These are phyloP conservation scores for Limulus polyphemus DNA, from an alignment of 2,888 invertebrate genomes.

Conservation along the genomic window DNA sequence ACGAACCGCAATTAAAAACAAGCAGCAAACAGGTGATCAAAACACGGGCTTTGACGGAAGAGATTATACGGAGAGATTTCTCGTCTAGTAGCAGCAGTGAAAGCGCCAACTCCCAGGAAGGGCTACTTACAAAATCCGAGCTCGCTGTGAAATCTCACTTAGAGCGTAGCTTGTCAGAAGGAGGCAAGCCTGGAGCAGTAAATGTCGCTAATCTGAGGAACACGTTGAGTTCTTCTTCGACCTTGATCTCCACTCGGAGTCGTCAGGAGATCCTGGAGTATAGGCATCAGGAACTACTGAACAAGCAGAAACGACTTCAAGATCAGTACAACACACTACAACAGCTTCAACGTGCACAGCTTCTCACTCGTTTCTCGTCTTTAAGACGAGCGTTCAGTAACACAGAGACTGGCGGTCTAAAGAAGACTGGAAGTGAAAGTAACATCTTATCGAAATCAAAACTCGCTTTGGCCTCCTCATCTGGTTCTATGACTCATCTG, in stretches of 20 bases:
- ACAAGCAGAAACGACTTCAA: slow-evolving; percentile 74
- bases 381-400: slow-evolving; percentile 9
- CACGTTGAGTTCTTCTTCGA: too few species aligned
- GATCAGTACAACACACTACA: slow-evolving; percentile 83
- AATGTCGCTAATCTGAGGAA: slow-evolving; percentile 10
- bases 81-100: slow-evolving; percentile 21
- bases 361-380: slow-evolving; percentile 9
- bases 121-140: slow-evolving; percentile 26
- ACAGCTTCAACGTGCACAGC: slow-evolving; percentile 55
- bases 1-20: too few species aligned
- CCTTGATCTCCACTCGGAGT: slow-evolving; percentile 9
- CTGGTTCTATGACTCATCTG: slow-evolving; percentile 50
- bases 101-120: slow-evolving; percentile 21
- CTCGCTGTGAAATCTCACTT: slow-evolving; percentile 10
- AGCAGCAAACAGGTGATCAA: too few species aligned
- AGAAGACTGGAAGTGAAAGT: slow-evolving; percentile 78
- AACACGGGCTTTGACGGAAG: slow-evolving; percentile 2
- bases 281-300: slow-evolving; percentile 74
- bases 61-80: slow-evolving; percentile 14
- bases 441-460: slow-evolving; percentile 73
- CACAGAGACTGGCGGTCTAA: slow-evolving; percentile 41
- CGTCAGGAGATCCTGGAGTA: slow-evolving; percentile 52
- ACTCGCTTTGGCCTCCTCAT: slow-evolving; percentile 43
- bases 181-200: slow-evolving; percentile 3
- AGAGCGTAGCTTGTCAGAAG: slow-evolving; percentile 7